Evolutionary conservation across 2,113 vertebrate species (phyloP).

Genomic region (Phocoena phocoena): DNA sequence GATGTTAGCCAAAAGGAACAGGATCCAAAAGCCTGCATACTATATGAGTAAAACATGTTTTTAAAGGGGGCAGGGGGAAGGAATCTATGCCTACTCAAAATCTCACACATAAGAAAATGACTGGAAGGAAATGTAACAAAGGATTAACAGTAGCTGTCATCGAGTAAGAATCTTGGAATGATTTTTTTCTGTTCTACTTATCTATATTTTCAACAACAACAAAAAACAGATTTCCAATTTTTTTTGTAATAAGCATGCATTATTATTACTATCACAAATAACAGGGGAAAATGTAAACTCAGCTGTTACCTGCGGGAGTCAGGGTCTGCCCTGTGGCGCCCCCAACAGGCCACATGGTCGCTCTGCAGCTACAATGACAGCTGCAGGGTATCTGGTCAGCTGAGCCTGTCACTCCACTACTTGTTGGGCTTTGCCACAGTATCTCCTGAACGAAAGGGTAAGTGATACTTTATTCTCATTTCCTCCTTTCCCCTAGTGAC

Average conservation of each 20-base stretch:
- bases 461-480: neutral
- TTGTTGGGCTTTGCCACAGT: neutral
- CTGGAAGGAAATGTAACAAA: neutral
- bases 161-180: neutral
- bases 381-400: neutral
- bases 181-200: neutral
- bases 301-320: neutral
- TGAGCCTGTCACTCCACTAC: neutral
- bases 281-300: neutral
- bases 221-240: neutral
- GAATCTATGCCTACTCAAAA: neutral
- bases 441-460: neutral
- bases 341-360: neutral
- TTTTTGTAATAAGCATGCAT: neutral
- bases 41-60: neutral
- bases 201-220: neutral
- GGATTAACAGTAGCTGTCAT: neutral
- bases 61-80: neutral
- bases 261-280: neutral
- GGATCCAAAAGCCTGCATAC: neutral
- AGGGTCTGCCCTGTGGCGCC: neutral
- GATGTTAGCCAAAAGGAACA: neutral
- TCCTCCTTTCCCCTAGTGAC: neutral
- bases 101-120: neutral
- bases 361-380: neutral